Percentiles rank a stretch among this genome's conserved stretches.
These are phyloP conservation scores for Heliconius hortense DNA, from an alignment of 2,888 invertebrate species.

Conservation along the genomic window DNA sequence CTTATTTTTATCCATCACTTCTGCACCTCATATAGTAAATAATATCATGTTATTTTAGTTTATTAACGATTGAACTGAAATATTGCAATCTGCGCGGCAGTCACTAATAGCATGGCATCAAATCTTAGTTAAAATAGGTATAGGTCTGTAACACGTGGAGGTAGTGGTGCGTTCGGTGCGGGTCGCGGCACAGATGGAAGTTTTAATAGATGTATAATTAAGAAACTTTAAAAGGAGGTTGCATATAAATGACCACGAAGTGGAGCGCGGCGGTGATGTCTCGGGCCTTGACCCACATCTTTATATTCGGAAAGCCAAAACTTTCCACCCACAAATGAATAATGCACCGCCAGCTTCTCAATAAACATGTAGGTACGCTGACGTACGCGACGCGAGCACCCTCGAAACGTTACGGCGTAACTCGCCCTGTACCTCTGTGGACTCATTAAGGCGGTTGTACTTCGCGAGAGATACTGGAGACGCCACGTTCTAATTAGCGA, in stretches of 20 bases:
- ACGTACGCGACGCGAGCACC: neutral
- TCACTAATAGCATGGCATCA: neutral
- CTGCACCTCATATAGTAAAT: neutral
- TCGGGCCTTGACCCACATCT: slow-evolving; percentile 63
- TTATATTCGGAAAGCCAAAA: slow-evolving; percentile 62
- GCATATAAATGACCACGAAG: slow-evolving; percentile 54
- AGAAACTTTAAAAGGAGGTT: slow-evolving; percentile 57
- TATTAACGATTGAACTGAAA: neutral
- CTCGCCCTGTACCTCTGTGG: no score
- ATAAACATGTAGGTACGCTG: no score
- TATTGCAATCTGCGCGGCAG: neutral
- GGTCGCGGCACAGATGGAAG: slow-evolving; percentile 47
- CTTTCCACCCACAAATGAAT: slow-evolving; percentile 64
- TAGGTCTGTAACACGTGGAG: no score
- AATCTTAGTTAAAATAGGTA: neutral
- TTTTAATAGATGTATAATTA: slow-evolving; percentile 53
- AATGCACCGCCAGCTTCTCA: slow-evolving; percentile 46
- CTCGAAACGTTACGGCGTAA: neutral
- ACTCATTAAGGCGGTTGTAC: no score
- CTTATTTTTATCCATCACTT: slow-evolving; percentile 26
- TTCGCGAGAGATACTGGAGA: no score
- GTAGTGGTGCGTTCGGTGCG: neutral
- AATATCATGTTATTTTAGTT: no score
- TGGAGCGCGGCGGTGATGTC: slow-evolving; percentile 38
- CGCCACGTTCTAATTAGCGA: no score